Evolutionary conservation across 1,140 invertebrate species (phyloP), one percentile per base, ranked within the genome.

Genomic region (Drosophila dunni): DNA sequence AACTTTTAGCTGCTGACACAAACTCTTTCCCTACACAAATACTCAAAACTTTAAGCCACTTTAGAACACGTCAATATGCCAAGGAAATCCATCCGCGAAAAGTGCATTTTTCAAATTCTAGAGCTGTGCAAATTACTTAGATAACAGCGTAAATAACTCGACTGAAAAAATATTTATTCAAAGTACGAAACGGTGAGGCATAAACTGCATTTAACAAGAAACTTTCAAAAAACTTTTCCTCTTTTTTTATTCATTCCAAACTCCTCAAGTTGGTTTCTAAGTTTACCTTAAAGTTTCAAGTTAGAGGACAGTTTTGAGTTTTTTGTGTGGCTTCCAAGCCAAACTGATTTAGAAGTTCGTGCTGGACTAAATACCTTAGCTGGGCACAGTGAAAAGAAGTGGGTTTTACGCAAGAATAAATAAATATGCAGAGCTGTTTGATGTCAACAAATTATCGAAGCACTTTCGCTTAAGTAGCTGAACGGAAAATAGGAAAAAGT

Each of bases 321-420:
- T 50, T 78, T 62, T 60, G 70, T 78, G 65, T 60, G 70, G 65
- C 24, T 48, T 51, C 51, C 36, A 58, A 42, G 57, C 24, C 53
- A 82, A 82, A 72, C 75, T 72, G 75, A 79, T 82, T 82, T 76
- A 67, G 70, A 85, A 80, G 54, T 68, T 62, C 45, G 51, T 38
- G 66, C 51, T 64, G 58, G 71, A 75, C 66, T 60, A 62, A 69
- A 80, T 74, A 75, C 51, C 51, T 36, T 36, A 63, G 17, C 51
- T 42, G 9, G 33, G 10, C n/a, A 48, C 40, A 17, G n/a, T 40
- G 20, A 45, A 54, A 67, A 45, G 53, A 53, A 33, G 46, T 60
- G 54, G 53, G 15, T 46, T 60, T 38, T 42, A 17, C 2, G 10
- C 36, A 4, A 38, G 10, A 50, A 46, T 29, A 62, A 36, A 53